Evolutionary conservation across 2,113 vertebrate genomes (phyloP), one percentile per base, ranked within the genome.

Genomic region (Tor tambroides): DNA sequence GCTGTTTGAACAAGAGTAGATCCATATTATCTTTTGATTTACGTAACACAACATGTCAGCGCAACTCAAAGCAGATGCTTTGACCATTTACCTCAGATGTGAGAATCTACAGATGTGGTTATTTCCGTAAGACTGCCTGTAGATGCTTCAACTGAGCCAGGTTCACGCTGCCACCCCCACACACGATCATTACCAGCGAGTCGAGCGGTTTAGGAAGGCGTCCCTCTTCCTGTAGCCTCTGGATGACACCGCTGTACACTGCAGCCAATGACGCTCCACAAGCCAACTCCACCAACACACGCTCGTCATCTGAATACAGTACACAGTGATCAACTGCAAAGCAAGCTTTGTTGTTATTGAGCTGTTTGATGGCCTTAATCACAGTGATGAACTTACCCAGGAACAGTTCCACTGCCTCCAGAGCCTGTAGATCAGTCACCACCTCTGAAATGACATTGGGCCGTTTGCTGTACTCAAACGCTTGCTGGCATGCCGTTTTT

Each of bases 271-370:
- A 91, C 0, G 95, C 95, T 56, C 95, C 95, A 38, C 95, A 96
- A 0, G 95, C 94, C 89, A 96, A 86, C 90, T 96, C 95, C 90
- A 96, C 95, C 89, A 96, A n/a, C 59, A 96, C 94, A 2, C 94
- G 94, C 90, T 96, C 95, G 79, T 96, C 95, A 89, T 96, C 95
- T 96, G 85, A 19, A 74, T 17, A 82, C 32, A 54, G 76, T 30
- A 85, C 10, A 80, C 63, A 49, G 4, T 26, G 3, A 46, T 46
- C 11, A 3, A 46, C 43, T 46, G 43, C 10, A 46, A 82, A 71
- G 30, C 30, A 65, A 76, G 38, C n/a, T 21, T 54, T 23, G 15
- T n/a, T 15, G 19, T 65, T 77, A 85, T 67, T 59, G 51, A 80
- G 19, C 30, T 1, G 28, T 6, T 80, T 59, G 17, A n/a, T 15